A percentile compares a stretch with the other conserved stretches of the same genome.
phyloP scores from a whole-genome alignment of 2,888 invertebrate genomes.

The Nebria salina region DNA sequence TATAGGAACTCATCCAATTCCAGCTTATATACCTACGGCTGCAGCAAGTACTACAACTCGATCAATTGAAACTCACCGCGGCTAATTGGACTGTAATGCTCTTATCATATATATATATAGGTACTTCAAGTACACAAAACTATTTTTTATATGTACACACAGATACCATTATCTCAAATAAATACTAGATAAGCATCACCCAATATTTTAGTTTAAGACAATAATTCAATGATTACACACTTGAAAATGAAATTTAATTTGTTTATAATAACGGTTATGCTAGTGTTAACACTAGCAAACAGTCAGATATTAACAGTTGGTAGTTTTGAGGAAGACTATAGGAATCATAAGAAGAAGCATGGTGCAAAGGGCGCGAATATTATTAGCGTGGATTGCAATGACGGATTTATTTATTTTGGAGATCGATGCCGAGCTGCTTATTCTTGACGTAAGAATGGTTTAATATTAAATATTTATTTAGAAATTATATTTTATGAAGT shows the following conservation, averaged over 20 bases:
- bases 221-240: neutral
- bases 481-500: neutral
- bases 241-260: neutral
- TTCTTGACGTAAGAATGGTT: neutral
- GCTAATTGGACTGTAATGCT: too few species aligned
- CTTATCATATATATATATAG: neutral
- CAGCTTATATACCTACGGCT: too few species aligned
- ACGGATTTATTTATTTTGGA: neutral
- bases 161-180: neutral
- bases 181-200: neutral
- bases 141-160: neutral
- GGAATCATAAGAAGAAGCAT: neutral
- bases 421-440: neutral
- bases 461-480: neutral
- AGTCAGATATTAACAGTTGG: neutral
- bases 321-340: neutral
- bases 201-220: neutral
- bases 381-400: neutral
- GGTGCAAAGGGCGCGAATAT: neutral
- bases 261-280: neutral
- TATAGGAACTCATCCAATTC: too few species aligned
- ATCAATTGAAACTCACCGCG: too few species aligned
- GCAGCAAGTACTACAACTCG: too few species aligned
- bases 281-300: neutral
- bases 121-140: neutral